Percentiles rank a stretch among this genome's conserved stretches.
Evolutionary conservation across 2,113 vertebrate species (phyloP).

Genomic region (Castor canadensis): DNA sequence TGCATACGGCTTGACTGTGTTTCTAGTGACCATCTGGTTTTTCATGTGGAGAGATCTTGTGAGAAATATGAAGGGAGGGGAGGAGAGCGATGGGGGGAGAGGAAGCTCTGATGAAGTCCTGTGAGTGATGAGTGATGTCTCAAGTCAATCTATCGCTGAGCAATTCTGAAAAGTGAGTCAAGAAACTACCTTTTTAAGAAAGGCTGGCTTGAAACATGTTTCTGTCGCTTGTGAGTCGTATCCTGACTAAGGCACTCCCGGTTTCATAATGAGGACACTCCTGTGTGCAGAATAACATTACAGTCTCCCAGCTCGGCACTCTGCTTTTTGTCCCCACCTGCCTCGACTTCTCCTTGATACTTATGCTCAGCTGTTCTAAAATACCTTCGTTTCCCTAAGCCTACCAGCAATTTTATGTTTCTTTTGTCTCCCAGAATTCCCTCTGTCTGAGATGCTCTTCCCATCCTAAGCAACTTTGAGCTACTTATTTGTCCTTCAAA

Average conservation of each 20-base stretch:
- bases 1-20: not conserved
- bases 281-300: not conserved
- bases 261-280: not conserved
- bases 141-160: not conserved
- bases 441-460: not conserved
- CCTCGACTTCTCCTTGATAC: not conserved
- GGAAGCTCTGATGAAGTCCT: not conserved
- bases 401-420: not conserved
- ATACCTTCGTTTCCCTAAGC: not conserved
- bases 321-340: not conserved
- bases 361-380: not conserved
- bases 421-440: not conserved
- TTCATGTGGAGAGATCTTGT: not conserved
- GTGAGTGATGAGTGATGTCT: not conserved
- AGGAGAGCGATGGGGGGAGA: not conserved
- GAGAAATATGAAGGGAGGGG: not conserved
- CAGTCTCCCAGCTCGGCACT: not conserved
- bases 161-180: not conserved
- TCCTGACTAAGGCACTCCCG: not conserved
- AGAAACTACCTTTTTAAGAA: not conserved
- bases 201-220: not conserved
- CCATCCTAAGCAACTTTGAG: not conserved
- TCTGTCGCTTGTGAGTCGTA: not conserved
- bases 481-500: slow-evolving; percentile 29
- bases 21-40: not conserved